Evolutionary conservation across 2,113 vertebrate genomes (phyloP), one percentile per base, ranked within the genome.

Genomic region (Lepus americanus): DNA sequence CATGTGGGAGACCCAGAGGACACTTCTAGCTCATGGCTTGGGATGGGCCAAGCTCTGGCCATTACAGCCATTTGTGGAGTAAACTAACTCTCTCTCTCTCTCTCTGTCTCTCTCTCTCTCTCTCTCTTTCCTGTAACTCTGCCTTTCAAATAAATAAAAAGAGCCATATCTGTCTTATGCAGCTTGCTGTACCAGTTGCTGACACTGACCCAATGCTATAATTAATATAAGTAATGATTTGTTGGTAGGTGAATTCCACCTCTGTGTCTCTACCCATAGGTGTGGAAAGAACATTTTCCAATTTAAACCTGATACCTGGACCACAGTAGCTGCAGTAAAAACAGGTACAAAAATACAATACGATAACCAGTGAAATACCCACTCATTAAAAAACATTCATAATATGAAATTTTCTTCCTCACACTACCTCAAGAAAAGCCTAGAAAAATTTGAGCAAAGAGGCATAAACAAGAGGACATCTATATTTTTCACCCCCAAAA

Each of bases 211-310:
- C 33, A 87, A 73, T 49, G 69, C 69, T 29, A 36, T 19, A 79
- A 23, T 61, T 78, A 73, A 31, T 59, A 49, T n/a, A 81, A 69
- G 33, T 69, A 76, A 33, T 36, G 81, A 64, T 81, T 89, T 70
- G 17, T 25, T 23, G 11, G 31, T 53, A 72, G 1, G n/a, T 51
- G 55, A 81, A 77, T 77, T 94, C 23, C 12, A 77, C 36, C 51
- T 88, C 14, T 5, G n/a, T 36, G 29, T 9, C 29, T 83, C 80
- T 70, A 61, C 59, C 89, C 44, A 72, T 17, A 80, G 53, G 29
- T 84, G 27, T 33, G 13, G 55, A 81, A 93, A 70, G 49, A 23
- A 92, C 49, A 55, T 36, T 85, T 87, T 33, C 23, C 92, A 94
- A 90, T 39, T n/a, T 66, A 74, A 89, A 80, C n/a, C 36, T 49